Conservation (phyloP, 1,140 invertebrate species). For the Ceratina calcarata region DNA sequence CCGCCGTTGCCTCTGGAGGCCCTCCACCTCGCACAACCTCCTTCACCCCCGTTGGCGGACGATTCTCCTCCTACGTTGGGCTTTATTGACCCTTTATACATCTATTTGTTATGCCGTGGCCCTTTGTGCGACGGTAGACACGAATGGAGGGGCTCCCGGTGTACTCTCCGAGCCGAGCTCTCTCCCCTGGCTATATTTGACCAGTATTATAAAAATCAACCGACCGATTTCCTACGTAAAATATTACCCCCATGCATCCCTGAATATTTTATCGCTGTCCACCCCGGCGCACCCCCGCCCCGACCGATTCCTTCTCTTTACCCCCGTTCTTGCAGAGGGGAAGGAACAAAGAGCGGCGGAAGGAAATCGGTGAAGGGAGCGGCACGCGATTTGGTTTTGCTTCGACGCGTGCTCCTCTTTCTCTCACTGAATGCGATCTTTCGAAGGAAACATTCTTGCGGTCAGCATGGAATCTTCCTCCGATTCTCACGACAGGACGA, state of each 20-base stretch:
- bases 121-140: slow-evolving; percentile 76
- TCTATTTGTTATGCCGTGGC: slow-evolving; percentile 80
- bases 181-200: slow-evolving; percentile 80
- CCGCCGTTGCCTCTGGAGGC: slow-evolving; percentile 73
- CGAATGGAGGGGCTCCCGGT: slow-evolving; percentile 66
- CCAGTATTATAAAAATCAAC: slow-evolving; percentile 82
- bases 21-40: slow-evolving; percentile 58
- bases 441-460: slow-evolving; percentile 12
- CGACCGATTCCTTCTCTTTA: slow-evolving; percentile 43
- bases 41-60: slow-evolving; percentile 55
- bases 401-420: slow-evolving; percentile 33
- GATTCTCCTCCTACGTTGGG: slow-evolving; percentile 68
- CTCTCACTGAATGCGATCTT: slow-evolving; percentile 6
- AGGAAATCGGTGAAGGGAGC: slow-evolving; percentile 24
- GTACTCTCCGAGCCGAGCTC: slow-evolving; percentile 59
- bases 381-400: slow-evolving; percentile 42
- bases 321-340: slow-evolving; percentile 4
- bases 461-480: slow-evolving; percentile 7
- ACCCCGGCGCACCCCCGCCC: slow-evolving; percentile 55
- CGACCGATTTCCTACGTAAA: slow-evolving; percentile 81
- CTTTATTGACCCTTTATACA: slow-evolving; percentile 82
- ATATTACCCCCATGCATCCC: slow-evolving; percentile 77
- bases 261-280: slow-evolving; percentile 81
- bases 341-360: slow-evolving; percentile 25
- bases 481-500: not conserved